Evolutionary conservation across 2,113 vertebrate genomes (phyloP), one percentile per base, ranked within the genome.

Genomic region (Epinephelus fuscoguttatus): DNA sequence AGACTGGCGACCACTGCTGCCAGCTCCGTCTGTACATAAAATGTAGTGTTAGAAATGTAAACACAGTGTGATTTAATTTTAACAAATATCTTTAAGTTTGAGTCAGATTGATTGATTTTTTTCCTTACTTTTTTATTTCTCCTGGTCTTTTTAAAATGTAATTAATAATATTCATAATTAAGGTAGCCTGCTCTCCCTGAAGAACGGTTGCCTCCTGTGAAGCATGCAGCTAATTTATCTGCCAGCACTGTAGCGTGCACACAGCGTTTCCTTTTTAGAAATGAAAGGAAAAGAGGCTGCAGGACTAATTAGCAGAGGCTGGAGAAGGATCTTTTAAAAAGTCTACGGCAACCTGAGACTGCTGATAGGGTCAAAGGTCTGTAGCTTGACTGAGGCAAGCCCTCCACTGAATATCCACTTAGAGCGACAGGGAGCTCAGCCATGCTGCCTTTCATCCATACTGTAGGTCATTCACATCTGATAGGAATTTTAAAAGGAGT

Each of bases 121-220:
- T 60, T 17, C 27, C 21, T 55, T 66, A 7, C 14, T 23, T 75
- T 37, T 27, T 23, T 23, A 53, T 77, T 49, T 53, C 23, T 75
- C 40, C 55, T 70, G 49, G 53, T 89, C 59, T 78, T 82, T 84
- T 75, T 37, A 27, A 82, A 91, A 88, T 85, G 80, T 90, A 90
- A 93, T 93, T 90, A 91, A 94, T 94, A 91, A 88, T 89, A 81
- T 93, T 86, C 87, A 82, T 93, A 94, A 94, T 90, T 92, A 91
- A 90, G 86, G 86, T 86, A 75, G 90, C 82, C 81, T n/a, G 66
- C 67, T 89, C 74, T 93, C 90, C 91, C 82, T 69, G 62, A 87
- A 90, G 90, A 88, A 80, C 42, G 18, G 66, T 84, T 84, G 75
- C 90, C 78, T 91, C 81, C 84, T 91, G 81, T 90, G 88, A 92